Percentiles rank a stretch among this genome's conserved stretches.
Conservation (phyloP, 1,140 invertebrate species). For the Lineus longissimus region DNA sequence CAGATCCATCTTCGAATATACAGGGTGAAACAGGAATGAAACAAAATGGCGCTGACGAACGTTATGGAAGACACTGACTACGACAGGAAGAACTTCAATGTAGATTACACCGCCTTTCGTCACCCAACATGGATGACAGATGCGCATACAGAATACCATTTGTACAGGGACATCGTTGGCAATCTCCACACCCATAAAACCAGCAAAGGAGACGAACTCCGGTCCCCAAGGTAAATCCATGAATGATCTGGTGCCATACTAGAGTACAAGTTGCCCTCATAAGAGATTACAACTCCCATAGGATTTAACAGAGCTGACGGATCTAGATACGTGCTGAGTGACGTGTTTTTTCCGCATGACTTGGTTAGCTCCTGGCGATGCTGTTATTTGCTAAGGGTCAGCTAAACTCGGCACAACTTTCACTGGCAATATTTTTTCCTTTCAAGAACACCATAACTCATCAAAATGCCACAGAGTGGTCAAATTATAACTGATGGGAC, state of each 20-base stretch:
- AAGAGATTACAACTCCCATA: background rate
- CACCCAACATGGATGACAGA: constrained; percentile 38
- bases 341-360: too few relatives aligned
- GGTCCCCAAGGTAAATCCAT: constrained; percentile 33
- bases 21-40: background rate
- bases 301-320: background rate
- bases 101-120: constrained; percentile 20
- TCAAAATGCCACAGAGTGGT: too few relatives aligned
- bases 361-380: too few relatives aligned
- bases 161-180: constrained; percentile 27
- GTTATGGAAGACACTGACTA: constrained; percentile 40
- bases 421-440: too few relatives aligned
- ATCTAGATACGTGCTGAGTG: background rate
- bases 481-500: too few relatives aligned
- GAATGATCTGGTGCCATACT: background rate
- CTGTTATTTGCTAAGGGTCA: background rate
- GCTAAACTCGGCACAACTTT: background rate
- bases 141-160: constrained; percentile 33
- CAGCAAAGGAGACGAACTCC: constrained; percentile 27
- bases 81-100: constrained; percentile 31
- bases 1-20: too few relatives aligned
- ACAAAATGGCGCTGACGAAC: constrained; percentile 30
- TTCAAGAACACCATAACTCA: too few relatives aligned
- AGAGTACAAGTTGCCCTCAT: background rate
- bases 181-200: constrained; percentile 28